Conservation (phyloP, 2,113 vertebrate species). For the Plecotus auritus region DNA sequence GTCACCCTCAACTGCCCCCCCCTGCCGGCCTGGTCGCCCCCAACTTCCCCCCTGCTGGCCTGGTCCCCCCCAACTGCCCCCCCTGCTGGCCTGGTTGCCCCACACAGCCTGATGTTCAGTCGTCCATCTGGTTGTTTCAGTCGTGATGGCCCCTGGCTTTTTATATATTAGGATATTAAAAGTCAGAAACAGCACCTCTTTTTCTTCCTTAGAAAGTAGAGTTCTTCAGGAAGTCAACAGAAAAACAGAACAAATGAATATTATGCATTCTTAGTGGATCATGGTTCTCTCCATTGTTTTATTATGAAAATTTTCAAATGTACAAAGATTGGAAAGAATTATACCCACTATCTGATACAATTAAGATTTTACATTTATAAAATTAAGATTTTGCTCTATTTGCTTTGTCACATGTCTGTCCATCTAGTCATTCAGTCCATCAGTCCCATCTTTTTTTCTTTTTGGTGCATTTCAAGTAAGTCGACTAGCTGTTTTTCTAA, state of each 20-base stretch:
- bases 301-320: constrained; percentile 3
- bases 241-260: constrained; percentile 1
- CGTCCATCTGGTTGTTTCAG: too few species aligned
- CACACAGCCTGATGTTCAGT: too few species aligned
- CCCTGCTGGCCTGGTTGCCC: too few species aligned
- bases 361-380: not conserved
- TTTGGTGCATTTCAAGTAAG: not conserved
- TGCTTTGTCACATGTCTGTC: not conserved
- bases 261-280: constrained; percentile 12
- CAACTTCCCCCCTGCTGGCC: too few species aligned
- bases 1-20: too few species aligned
- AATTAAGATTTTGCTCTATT: not conserved
- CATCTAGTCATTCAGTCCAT: not conserved
- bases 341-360: not conserved
- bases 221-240: not conserved
- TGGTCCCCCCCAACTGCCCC: too few species aligned
- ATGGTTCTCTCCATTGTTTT: not conserved
- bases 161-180: not conserved
- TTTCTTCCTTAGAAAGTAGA: not conserved
- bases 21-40: too few species aligned
- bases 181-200: not conserved
- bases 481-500: constrained; percentile 8
- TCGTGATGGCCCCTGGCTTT: too few species aligned
- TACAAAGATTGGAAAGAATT: not conserved
- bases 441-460: not conserved